Base-by-base conservation (phyloP, 2,113 vertebrate genomes). In the Labeo rohita region DNA sequence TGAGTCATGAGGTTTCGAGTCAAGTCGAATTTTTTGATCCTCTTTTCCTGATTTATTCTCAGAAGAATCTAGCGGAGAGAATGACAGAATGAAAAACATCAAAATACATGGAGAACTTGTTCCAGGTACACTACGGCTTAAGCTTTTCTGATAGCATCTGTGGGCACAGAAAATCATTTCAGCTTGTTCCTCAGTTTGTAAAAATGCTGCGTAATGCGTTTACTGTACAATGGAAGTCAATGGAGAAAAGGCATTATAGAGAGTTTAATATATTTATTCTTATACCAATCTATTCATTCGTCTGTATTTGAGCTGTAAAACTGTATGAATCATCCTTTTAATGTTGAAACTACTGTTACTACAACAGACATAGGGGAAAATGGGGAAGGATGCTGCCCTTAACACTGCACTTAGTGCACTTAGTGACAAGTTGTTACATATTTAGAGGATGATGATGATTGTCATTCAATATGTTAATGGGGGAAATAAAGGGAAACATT, bases 1-100 rank as follows among this genome's bases (percentile, higher is more conserved):
- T 91, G 74, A 89, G 72, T 75, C 11, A 47, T 28, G 16, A 83
- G 5, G 34, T 72, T 47, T 47, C 28, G 10, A 49, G 72, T 49
- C 9, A 6, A 12, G 72, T 39, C 16, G 66, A 61, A 39, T 68
- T 43, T 16, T 50, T 52, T 82, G 56, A 43, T 21, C 16, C 8
- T 43, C 68, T 72, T 72, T 74, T 23, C 11, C 43, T 23, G 70
- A 73, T 47, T 47, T 9, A 47, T 23, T 74, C 10, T 47, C 18
- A 12, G 8, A 47, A 45, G 36, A 21, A 72, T 18, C 39, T 45
- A 73, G 39, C 18, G 6, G 18, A 73, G 16, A 72, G 16, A 45
- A 73, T 4, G 36, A 18, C 0, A 18, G 36, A 70, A 18, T 70
- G 70, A n/a, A 21, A 45, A n/a, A 73, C 39, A 72, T 43, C n/a